phyloP scores from a whole-genome alignment of 2,797 vertebrate genomes.

The Bradypodion ventrale region DNA sequence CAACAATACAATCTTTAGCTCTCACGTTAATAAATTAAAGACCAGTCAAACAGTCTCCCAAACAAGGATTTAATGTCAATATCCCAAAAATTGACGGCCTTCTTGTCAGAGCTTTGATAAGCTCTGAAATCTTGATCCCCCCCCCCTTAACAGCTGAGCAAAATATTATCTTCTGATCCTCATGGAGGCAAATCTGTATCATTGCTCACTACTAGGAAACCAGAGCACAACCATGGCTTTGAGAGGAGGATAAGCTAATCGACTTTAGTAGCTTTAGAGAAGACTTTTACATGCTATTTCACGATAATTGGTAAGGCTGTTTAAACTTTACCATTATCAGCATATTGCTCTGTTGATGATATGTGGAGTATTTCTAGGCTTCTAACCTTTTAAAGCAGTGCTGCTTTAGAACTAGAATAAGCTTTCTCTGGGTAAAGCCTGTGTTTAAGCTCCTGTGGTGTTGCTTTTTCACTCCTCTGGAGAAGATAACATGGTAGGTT shows the following conservation, averaged over 20 bases:
- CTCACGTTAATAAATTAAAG: constrained; percentile 19
- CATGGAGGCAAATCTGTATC: constrained; percentile 8
- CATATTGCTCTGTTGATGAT: constrained; percentile 42
- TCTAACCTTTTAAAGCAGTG: constrained; percentile 46
- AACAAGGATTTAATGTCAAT: neutral
- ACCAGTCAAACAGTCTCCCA: constrained; percentile 2
- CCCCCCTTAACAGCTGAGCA: neutral
- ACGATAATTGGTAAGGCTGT: constrained; percentile 56
- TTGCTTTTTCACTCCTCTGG: constrained; percentile 59
- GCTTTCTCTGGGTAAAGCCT: constrained; percentile 45
- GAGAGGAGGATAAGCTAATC: constrained; percentile 9
- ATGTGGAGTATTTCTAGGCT: constrained; percentile 57
- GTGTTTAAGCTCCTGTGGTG: constrained; percentile 44
- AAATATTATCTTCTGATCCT: constrained; percentile 7
- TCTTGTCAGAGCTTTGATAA: constrained; percentile 15
- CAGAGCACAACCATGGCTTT: constrained; percentile 3
- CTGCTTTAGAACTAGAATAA: constrained; percentile 56
- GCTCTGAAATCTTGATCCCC: constrained; percentile 40
- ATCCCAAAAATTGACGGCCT: constrained; percentile 15
- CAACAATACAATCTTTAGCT: neutral
- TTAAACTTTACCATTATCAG: constrained; percentile 57
- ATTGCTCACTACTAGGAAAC: neutral
- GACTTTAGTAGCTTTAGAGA: constrained; percentile 15
- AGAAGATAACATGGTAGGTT: constrained; percentile 68
- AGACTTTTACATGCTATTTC: constrained; percentile 29